A percentile compares a stretch with the other conserved stretches of the same genome.
Evolutionary conservation across 2,797 vertebrate genomes (phyloP).

Genomic region (Rhabdophis nuchalis): DNA sequence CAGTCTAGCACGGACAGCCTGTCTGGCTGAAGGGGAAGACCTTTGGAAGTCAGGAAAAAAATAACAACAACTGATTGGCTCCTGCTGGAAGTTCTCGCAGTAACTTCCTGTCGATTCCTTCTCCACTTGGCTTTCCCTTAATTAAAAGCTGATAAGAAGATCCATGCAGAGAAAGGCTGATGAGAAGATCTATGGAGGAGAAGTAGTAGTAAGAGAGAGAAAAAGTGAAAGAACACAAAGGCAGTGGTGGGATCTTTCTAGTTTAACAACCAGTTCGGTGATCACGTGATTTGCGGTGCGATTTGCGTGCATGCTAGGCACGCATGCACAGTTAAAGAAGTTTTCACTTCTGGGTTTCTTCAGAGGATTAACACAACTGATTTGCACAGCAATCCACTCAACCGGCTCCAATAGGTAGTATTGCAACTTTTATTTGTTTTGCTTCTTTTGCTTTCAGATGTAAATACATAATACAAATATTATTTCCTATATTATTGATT

Average conservation of each 20-base stretch:
- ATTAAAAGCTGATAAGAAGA: neutral
- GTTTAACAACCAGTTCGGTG: too few species aligned
- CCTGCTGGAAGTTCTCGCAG: neutral
- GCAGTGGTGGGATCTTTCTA: too few species aligned
- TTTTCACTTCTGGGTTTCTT: too few species aligned
- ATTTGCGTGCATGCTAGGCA: too few species aligned
- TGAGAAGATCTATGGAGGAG: neutral
- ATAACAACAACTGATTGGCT: neutral
- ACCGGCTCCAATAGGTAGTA: neutral
- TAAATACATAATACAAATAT: neutral
- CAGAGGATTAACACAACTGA: too few species aligned
- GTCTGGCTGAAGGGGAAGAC: neutral
- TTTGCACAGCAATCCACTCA: too few species aligned
- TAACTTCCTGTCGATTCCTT: neutral
- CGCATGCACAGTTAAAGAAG: too few species aligned
- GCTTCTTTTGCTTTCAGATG: neutral
- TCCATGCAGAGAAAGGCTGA: neutral
- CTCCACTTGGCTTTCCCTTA: neutral
- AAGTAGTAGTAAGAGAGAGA: neutral
- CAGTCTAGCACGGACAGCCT: neutral
- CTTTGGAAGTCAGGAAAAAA: neutral
- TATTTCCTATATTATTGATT: too few species aligned
- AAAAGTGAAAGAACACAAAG: neutral
- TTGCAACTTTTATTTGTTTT: neutral
- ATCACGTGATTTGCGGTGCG: too few species aligned